These are phyloP conservation scores for Chelidonichthys spinosus DNA, from an alignment of 2,797 vertebrate species.

Conservation along the genomic window DNA sequence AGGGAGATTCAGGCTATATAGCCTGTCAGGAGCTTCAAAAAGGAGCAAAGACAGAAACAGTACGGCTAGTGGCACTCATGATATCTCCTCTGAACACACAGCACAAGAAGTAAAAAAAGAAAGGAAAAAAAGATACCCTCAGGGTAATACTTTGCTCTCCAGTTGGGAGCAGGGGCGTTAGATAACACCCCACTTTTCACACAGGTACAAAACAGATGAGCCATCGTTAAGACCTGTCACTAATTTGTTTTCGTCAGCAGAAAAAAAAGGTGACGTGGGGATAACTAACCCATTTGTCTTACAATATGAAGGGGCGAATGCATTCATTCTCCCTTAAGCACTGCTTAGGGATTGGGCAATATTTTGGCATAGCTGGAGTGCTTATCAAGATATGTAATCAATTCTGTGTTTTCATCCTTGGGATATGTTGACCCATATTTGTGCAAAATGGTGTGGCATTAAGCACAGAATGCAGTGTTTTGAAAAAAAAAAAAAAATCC, in stretches of 20 bases:
- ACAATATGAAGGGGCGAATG: conserved; percentile 57
- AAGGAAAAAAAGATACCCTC: conserved; percentile 9
- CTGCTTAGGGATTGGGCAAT: conserved; percentile 59
- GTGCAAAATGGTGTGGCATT: conserved; percentile 42
- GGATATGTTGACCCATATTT: conserved; percentile 60
- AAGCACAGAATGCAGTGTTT: conserved; percentile 31
- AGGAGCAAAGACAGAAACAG: conserved; percentile 66
- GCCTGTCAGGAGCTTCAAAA: conserved; percentile 76
- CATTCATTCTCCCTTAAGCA: conserved; percentile 55
- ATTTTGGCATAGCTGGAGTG: conserved; percentile 55
- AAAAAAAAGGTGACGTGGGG: conserved; percentile 60
- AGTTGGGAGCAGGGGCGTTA: conserved; percentile 48
- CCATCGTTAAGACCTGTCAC: conserved; percentile 56
- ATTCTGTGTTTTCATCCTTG: conserved; percentile 48
- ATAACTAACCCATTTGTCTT: conserved; percentile 56
- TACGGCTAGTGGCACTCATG: conserved; percentile 57
- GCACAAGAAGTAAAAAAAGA: conserved; percentile 50
- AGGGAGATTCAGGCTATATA: conserved; percentile 68
- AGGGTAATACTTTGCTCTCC: conserved; percentile 49
- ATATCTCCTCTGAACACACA: conserved; percentile 74
- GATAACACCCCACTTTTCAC: conserved; percentile 64
- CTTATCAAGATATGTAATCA: conserved; percentile 63
- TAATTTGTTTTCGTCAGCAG: conserved; percentile 66
- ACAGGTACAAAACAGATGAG: conserved; percentile 62
- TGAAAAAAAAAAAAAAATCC: conserved; percentile 2